Percentiles rank a stretch among this genome's conserved stretches.
Evolutionary conservation across 2,113 vertebrate genomes (phyloP).

Genomic region (Phaetusa simplex): DNA sequence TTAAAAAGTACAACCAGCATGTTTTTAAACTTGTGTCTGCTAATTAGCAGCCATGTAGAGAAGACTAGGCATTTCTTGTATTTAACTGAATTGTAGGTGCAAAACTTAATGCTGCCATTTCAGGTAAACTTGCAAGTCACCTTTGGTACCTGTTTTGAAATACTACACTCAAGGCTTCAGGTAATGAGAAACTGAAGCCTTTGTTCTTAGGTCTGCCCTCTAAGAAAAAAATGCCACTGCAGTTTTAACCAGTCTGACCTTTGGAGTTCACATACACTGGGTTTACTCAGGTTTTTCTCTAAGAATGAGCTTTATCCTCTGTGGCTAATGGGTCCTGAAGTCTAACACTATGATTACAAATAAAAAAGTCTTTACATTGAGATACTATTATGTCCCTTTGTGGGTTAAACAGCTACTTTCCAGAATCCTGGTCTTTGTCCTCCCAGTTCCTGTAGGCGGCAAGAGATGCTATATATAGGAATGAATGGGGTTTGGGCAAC

Average conservation of each 20-base stretch:
- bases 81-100: neutral
- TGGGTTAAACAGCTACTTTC: neutral
- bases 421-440: neutral
- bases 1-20: neutral
- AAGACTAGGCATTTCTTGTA: neutral
- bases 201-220: neutral
- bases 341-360: neutral
- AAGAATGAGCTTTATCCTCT: conserved; percentile 13
- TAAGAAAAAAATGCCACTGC: neutral
- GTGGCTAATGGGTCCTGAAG: neutral
- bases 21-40: neutral
- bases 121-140: neutral
- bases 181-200: neutral
- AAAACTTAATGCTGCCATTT: neutral
- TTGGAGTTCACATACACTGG: neutral
- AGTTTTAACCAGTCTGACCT: neutral
- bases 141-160: neutral
- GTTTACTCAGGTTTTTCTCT: neutral
- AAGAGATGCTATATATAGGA: neutral
- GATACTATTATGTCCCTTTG: neutral
- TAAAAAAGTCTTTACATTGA: neutral
- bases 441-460: neutral
- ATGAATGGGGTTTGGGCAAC: neutral
- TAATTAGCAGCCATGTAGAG: neutral
- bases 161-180: neutral